Conservation (phyloP, 2,888 invertebrate genomes). For the Pelosia muscerda region DNA sequence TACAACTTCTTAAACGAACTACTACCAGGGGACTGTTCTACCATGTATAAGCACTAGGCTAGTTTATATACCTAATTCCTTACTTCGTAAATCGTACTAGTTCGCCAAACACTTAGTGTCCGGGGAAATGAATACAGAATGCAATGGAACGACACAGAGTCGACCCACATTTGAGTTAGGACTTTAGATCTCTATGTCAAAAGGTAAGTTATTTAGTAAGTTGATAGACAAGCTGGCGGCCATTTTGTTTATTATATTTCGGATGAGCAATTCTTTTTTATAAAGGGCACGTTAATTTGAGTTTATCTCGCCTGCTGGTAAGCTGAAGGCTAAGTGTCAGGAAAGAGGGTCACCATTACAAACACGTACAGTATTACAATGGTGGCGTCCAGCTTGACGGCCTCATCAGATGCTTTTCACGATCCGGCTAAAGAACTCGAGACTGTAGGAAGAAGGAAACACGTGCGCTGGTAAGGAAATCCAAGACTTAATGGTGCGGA, state of each 20-base stretch:
- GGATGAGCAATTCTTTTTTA: too few relatives aligned
- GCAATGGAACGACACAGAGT: slow-evolving; percentile 27
- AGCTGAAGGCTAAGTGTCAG: too few relatives aligned
- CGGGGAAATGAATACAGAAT: slow-evolving; percentile 61
- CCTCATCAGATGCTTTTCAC: too few relatives aligned
- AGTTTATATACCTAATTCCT: slow-evolving; percentile 32
- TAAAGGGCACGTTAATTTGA: too few relatives aligned
- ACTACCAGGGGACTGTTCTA: slow-evolving; percentile 22
- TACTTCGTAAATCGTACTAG: slow-evolving; percentile 39
- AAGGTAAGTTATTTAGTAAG: slow-evolving; percentile 23
- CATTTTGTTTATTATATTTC: neutral
- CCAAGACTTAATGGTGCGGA: too few relatives aligned
- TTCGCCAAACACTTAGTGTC: slow-evolving; percentile 26
- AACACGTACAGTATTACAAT: too few relatives aligned
- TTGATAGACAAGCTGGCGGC: neutral
- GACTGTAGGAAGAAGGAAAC: too few relatives aligned
- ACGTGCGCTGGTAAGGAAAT: too few relatives aligned
- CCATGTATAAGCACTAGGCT: slow-evolving; percentile 26
- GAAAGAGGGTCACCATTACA: too few relatives aligned
- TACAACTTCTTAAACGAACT: slow-evolving; percentile 26
- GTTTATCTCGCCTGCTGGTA: too few relatives aligned
- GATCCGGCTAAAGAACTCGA: too few relatives aligned
- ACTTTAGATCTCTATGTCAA: slow-evolving; percentile 14
- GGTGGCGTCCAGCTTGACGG: too few relatives aligned
- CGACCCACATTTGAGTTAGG: slow-evolving; percentile 12